Evolutionary conservation across 2,797 vertebrate species (phyloP).

Genomic region (Furcifer pardalis): DNA sequence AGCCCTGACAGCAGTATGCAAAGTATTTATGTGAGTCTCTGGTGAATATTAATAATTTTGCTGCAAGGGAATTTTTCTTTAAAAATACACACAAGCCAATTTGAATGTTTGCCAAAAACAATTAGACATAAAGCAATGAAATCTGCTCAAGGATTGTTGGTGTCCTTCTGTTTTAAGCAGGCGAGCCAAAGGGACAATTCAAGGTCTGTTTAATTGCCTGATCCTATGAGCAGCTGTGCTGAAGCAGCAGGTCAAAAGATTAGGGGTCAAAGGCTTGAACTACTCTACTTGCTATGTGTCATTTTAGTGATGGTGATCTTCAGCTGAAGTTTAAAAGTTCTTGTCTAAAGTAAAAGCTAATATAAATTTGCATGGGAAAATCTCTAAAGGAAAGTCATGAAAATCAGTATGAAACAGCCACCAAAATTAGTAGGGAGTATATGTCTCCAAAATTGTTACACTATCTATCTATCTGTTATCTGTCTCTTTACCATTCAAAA

Average conservation of each 20-base stretch:
- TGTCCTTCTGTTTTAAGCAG: slow-evolving; percentile 4
- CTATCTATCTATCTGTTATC: not conserved
- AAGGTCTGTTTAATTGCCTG: slow-evolving; percentile 17
- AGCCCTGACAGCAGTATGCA: slow-evolving; percentile 46
- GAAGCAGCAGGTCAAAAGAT: slow-evolving; percentile 10
- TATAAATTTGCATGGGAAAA: not conserved
- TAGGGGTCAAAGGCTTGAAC: not conserved
- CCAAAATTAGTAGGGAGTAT: not conserved
- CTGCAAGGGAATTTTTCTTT: slow-evolving; percentile 16
- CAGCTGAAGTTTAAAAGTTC: not conserved
- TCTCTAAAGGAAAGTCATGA: not conserved
- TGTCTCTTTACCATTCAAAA: too few relatives aligned
- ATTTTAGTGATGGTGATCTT: not conserved
- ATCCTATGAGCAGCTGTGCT: not conserved
- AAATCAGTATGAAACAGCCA: not conserved
- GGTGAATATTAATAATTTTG: slow-evolving; percentile 39
- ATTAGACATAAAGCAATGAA: slow-evolving; percentile 1
- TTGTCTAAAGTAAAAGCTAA: not conserved
- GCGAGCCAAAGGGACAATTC: not conserved
- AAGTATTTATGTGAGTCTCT: slow-evolving; percentile 52
- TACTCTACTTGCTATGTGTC: too few relatives aligned
- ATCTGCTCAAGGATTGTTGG: slow-evolving; percentile 11
- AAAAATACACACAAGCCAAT: slow-evolving; percentile 16
- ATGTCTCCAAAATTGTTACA: too few relatives aligned
- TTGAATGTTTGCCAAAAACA: slow-evolving; percentile 35